These are phyloP conservation scores for Pyrocephalus nanus DNA, from an alignment of 2,797 vertebrate genomes.

Conservation along the genomic window DNA sequence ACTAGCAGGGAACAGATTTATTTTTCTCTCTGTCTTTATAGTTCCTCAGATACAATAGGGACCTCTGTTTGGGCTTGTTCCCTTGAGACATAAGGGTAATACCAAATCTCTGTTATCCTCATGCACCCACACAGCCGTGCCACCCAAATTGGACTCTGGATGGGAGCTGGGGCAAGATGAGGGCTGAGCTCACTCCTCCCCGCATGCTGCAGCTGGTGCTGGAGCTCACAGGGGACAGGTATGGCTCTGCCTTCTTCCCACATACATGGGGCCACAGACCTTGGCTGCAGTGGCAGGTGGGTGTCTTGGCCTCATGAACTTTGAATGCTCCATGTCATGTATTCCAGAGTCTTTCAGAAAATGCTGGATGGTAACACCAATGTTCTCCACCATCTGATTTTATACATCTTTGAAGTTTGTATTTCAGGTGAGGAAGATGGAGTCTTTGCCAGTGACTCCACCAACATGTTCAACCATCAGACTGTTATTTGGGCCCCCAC, in stretches of 20 bases:
- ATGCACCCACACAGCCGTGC: rapidly evolving
- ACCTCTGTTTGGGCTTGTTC: neutral
- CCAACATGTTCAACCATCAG: neutral
- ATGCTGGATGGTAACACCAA: rapidly evolving
- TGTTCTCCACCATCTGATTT: neutral
- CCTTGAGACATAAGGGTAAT: neutral
- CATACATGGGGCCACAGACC: rapidly evolving
- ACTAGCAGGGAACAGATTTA: neutral
- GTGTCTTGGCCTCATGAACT: neutral
- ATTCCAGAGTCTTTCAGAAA: neutral
- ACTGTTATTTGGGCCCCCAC: neutral
- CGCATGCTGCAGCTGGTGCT: rapidly evolving
- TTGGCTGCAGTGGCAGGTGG: neutral
- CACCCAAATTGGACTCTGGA: rapidly evolving
- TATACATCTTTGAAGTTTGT: neutral
- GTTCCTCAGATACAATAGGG: neutral
- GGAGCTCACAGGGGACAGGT: neutral
- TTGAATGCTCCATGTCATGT: rapidly evolving
- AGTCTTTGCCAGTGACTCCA: neutral
- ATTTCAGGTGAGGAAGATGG: neutral
- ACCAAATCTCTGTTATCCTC: neutral
- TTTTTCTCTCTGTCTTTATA: neutral
- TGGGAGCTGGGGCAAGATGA: rapidly evolving
- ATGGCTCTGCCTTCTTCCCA: neutral
- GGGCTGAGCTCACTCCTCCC: neutral